Evolutionary conservation across 2,888 invertebrate genomes (phyloP).

Genomic region (Muschampia plurimacula): DNA sequence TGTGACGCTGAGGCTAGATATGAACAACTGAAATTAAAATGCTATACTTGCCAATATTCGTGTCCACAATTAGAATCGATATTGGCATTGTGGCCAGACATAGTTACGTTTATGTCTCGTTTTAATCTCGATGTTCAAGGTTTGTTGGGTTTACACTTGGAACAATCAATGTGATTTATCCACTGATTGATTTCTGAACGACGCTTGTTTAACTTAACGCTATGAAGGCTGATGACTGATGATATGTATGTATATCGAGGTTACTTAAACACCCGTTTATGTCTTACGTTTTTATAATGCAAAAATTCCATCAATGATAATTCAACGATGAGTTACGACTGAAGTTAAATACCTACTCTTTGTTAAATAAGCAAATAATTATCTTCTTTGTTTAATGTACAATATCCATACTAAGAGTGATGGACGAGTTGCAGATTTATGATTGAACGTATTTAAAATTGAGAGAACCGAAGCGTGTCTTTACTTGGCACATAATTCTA

Average conservation of each 20-base stretch:
- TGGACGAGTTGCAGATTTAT: constrained; percentile 3
- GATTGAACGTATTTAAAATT: constrained; percentile 12
- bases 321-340: not conserved
- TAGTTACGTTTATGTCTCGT: constrained; percentile 58
- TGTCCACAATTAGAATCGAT: constrained; percentile 79
- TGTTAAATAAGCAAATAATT: not conserved
- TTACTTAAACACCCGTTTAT: constrained; percentile 10
- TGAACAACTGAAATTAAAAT: constrained; percentile 85
- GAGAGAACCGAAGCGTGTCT: constrained; percentile 13
- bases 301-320: constrained; percentile 12
- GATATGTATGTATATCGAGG: constrained; percentile 5
- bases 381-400: not conserved
- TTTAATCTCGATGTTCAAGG: constrained; percentile 61
- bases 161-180: constrained; percentile 52
- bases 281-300: not conserved
- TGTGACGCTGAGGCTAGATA: constrained; percentile 79
- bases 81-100: constrained; percentile 77
- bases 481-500: constrained; percentile 30
- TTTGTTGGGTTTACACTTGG: constrained; percentile 50
- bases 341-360: constrained; percentile 15
- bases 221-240: not conserved
- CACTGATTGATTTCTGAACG: constrained; percentile 49
- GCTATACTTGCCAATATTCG: constrained; percentile 82
- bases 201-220: constrained; percentile 14
- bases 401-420: not conserved